Base-by-base conservation (phyloP, 2,113 vertebrate species). In the Reinhardtius hippoglossoides region DNA sequence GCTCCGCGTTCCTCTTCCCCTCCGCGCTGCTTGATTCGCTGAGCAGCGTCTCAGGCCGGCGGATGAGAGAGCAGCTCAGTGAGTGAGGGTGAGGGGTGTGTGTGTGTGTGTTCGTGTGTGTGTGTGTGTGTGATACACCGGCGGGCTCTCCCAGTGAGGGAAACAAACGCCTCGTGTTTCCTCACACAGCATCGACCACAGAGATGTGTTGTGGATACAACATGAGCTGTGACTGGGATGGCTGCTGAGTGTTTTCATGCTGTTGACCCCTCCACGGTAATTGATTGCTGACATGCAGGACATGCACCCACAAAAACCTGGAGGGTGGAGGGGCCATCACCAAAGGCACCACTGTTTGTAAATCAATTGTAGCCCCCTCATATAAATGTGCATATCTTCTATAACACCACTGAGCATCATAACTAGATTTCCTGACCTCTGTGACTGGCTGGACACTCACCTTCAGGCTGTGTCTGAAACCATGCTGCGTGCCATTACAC, bases 121-220 rank as follows among this genome's bases (percentile, higher is more conserved):
- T 68, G 57, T 18, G 52, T 55, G 63, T 10, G 81, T 52, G 64
- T 66, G 57, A 31, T 31, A 31, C 31, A 31, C 31, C 31, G 31
- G 31, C 73, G 87, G 82, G 74, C 83, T 71, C 67, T 86, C 74
- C 0, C 74, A 9, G 75, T 86, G 62, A 55, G 0, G 13, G 21
- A 92, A 93, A 88, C 86, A 81, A 91, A 67, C 86, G 81, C 87
- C 61, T 71, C 80, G 72, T 59, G 67, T 82, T 80, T 64, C 40
- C 69, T 48, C 63, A 5, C 42, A 16, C 48, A 10, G 18, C 58
- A 81, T 84, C 67, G 40, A 54, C 82, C 71, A 50, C 16, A n/a
- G 50, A 2, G 18, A 63, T 31, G 20, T 69, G 63, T 6, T 31
- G 31, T 31, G 31, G 31, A 31, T 31, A 31, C 31, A n/a, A 54